phyloP scores from a whole-genome alignment of 2,113 vertebrate genomes.

The Malurus melanocephalus region DNA sequence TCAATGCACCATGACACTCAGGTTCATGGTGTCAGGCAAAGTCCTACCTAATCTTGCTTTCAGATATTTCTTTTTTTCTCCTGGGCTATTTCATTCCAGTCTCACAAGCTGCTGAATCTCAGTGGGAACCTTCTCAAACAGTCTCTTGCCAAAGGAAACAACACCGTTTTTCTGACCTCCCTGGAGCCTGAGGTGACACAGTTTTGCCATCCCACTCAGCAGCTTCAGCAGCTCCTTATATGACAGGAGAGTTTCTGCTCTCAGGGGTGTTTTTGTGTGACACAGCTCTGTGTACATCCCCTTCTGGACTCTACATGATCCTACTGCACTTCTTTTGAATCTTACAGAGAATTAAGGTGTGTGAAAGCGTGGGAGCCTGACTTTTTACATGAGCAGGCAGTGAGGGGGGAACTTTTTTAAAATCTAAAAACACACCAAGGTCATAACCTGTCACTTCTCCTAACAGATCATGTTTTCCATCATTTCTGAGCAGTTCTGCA shows the following conservation, averaged over 20 bases:
- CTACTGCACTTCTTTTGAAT: not conserved
- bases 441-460: not conserved
- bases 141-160: not conserved
- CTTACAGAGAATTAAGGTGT: fast-evolving
- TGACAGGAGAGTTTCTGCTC: not conserved
- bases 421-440: not conserved
- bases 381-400: not conserved
- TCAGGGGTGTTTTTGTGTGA: not conserved
- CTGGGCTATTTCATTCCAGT: not conserved
- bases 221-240: not conserved
- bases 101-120: not conserved
- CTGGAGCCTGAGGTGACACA: not conserved
- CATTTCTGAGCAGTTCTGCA: not conserved
- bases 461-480: not conserved
- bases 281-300: not conserved
- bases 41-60: not conserved
- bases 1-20: not conserved
- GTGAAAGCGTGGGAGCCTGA: not conserved
- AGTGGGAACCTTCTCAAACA: not conserved
- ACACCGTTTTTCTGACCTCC: not conserved
- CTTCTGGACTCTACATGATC: not conserved
- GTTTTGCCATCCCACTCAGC: not conserved
- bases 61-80: not conserved
- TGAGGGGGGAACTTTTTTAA: not conserved
- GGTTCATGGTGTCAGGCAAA: not conserved